Evolutionary conservation across 2,113 vertebrate species (phyloP), one percentile per base, ranked within the genome.

Genomic region (Sprattus sprattus): DNA sequence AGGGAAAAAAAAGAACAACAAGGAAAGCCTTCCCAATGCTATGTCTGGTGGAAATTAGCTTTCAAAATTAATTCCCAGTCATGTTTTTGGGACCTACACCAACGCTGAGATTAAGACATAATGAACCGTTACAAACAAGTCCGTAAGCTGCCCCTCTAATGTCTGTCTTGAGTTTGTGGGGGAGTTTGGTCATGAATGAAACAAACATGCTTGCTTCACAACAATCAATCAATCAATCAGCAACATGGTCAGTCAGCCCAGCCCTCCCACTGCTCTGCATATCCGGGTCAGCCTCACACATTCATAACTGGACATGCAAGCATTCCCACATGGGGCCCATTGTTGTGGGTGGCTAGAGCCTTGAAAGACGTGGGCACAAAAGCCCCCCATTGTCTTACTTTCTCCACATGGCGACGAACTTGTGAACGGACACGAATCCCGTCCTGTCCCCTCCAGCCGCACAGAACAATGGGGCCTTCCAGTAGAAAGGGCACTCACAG

Each of bases 341-440:
- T 28, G 64, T 71, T 4, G 50, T n/a, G 81, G 71, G 82, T 13
- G 9, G 28, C 54, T 13, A 83, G 82, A 60, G 50, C 52, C 81
- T 46, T 25, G 44, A 3, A 86, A 32, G 25, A 15, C 9, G 25
- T 8, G 64, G 85, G 85, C 52, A 54, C 52, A 90, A 88, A 86
- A 45, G 82, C 49, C 84, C 81, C 49, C 84, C 81, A 90, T 94
- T 94, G 94, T 94, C 98, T 99, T 96, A 99, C 98, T 98, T 99
- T 91, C 97, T 92, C 98, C 98, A 99, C 96, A 97, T 97, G 84
- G 97, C 98, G 88, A 99, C 91, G 82, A 99, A 99, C 94, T 97
- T 99, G 95, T 99, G 97, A 78, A 99, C 97, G 0, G 98, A 99
- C 88, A 99, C 96, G 0, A 95, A 95, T 91, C 97, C 97, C 18